Base-by-base conservation (phyloP, 1,140 invertebrate genomes). In the Medauroidea extradentata region DNA sequence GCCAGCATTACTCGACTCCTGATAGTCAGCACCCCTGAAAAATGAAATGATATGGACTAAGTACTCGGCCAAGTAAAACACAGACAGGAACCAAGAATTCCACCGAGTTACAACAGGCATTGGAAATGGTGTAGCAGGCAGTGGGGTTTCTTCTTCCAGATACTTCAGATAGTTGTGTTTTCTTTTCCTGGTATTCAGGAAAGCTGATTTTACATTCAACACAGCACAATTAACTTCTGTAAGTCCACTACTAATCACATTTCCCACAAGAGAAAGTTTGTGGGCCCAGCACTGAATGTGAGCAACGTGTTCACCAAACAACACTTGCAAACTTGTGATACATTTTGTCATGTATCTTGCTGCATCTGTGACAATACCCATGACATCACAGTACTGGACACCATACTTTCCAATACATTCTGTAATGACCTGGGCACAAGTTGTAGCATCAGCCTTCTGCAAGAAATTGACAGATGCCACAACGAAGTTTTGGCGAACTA, bases 121-220 rank as follows among this genome's bases (percentile, higher is more conserved):
- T 7, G 44, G 44, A 25, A 46, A 46, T 25, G 18, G 44, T 25
- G 18, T 46, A 21, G 24, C 44, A 9, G 18, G 18, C 24, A 7
- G 3, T 21, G 44, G 44, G 24, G 18, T 25, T 19, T 46, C 44
- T 46, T 46, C 44, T 25, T 25, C 18, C 44, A 46, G 44, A 46
- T 21, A n/a, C 24, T 46, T 5, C 4, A 25, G 18, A n/a, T 46
- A 46, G 3, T 19, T 4, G 24, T 46, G 44, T 13, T 25, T 46
- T 46, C 44, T 46, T 46, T 46, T 46, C 13, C 44, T 46, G 13
- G 44, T 46, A 46, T 46, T 46, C n/a, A 46, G 44, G n/a, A 46
- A 46, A 46, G 24, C 44, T 9, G 18, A 21, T 13, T 46, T 5
- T 7, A 46, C 24, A 19, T 46, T 46, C 24, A 13, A 19, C 18